These are phyloP conservation scores for Montipora cactus DNA, from an alignment of 64 coral and sea anemone genomes.

Conservation along the genomic window DNA sequence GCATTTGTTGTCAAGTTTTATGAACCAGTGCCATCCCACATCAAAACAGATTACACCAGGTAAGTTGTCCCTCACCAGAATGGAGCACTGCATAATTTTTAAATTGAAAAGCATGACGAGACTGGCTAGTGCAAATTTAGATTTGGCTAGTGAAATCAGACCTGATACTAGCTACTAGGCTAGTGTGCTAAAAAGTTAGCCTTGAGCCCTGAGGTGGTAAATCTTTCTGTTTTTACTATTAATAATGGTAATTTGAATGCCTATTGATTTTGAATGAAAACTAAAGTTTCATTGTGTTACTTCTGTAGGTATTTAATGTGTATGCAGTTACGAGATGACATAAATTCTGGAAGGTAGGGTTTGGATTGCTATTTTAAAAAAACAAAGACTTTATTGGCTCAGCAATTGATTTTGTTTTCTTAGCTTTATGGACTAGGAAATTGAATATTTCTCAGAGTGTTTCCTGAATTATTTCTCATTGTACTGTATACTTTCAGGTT, in stretches of 20 bases:
- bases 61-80: background rate
- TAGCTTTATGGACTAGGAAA: background rate
- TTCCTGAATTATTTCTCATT: background rate
- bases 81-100: no score
- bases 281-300: background rate
- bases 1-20: conserved; percentile 97
- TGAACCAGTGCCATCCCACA: conserved; percentile 86
- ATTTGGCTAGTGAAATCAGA: no score
- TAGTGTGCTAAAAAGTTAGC: no score
- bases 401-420: background rate
- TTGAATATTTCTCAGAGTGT: background rate
- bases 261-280: background rate
- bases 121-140: no score
- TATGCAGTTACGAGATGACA: conserved; percentile 95
- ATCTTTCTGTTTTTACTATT: no score
- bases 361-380: background rate
- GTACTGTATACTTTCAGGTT: conserved; percentile 5
- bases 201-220: no score
- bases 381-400: no score
- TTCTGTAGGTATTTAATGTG: conserved; percentile 81
- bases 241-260: no score
- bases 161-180: no score
- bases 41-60: conserved; percentile 97
- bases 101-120: no score
- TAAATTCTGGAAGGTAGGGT: conserved; percentile 90